Percentiles rank a stretch among this genome's conserved stretches.
Conservation (phyloP, 2,113 vertebrate species). For the Sorex fumeus region DNA sequence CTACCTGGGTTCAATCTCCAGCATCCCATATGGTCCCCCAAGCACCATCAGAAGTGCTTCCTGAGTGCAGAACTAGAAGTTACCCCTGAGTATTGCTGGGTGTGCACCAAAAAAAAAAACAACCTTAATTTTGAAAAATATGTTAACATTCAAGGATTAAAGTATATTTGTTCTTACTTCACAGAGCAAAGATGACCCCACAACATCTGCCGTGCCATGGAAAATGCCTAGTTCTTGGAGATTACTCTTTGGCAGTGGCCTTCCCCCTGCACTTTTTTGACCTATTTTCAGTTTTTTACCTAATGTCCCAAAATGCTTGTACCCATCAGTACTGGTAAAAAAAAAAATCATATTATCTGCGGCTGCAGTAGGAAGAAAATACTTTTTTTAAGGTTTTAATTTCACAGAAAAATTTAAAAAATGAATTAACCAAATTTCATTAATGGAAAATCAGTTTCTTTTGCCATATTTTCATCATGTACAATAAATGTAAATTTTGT, state of each 20-base stretch:
- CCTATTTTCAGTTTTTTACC: conserved; percentile 15
- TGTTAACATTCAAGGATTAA: neutral
- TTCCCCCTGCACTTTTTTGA: conserved; percentile 96
- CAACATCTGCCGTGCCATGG: conserved; percentile 88
- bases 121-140: too few relatives aligned
- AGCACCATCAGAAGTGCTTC: too few relatives aligned
- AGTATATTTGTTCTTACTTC: conserved; percentile 66
- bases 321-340: neutral
- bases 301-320: neutral
- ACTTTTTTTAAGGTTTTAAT: neutral
- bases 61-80: too few relatives aligned
- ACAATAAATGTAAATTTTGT: conserved; percentile 73
- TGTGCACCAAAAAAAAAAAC: too few relatives aligned
- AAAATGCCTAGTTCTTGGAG: conserved; percentile 96
- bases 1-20: too few relatives aligned
- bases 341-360: neutral
- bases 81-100: too few relatives aligned
- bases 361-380: conserved; percentile 10
- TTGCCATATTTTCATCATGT: conserved; percentile 48
- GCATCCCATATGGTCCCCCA: too few relatives aligned
- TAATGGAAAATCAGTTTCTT: neutral
- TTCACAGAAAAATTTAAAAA: conserved; percentile 35
- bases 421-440: conserved; percentile 1
- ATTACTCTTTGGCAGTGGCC: conserved; percentile 95
- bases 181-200: conserved; percentile 77